These are phyloP conservation scores for Phragmatobia fuliginosa DNA, from an alignment of 2,888 invertebrate species.

Conservation along the genomic window DNA sequence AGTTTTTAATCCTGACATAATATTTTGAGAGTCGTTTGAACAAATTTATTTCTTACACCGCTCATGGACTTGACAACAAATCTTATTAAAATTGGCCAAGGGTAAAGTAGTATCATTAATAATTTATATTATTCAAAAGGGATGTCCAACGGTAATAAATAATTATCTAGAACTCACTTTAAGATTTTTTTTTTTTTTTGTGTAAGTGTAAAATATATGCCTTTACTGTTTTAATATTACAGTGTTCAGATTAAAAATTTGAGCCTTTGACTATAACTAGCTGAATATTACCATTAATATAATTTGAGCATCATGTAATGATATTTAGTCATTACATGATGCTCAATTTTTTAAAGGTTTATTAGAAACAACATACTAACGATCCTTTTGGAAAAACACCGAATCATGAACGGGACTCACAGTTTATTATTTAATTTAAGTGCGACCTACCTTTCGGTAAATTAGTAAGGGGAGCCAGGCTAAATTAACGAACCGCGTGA, in stretches of 20 bases:
- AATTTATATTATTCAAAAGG: no score
- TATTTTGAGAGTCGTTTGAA: constrained; percentile 24
- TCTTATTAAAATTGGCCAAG: neutral
- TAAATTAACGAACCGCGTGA: constrained; percentile 72
- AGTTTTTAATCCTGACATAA: constrained; percentile 51
- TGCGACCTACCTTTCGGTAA: constrained; percentile 58
- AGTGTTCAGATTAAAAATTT: no score
- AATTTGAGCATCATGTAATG: no score
- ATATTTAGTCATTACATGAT: neutral
- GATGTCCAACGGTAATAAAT: no score
- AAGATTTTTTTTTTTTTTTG: no score
- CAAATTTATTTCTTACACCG: constrained; percentile 14
- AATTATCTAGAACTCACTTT: no score
- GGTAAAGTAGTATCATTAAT: no score
- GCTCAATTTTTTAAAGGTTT: neutral
- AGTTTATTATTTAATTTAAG: constrained; percentile 62
- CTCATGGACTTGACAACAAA: constrained; percentile 8
- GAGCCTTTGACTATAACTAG: no score
- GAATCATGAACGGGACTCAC: constrained; percentile 45
- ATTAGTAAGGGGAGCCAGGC: constrained; percentile 58
- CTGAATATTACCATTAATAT: no score
- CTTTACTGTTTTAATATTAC: no score
- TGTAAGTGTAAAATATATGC: no score
- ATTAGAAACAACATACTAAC: constrained; percentile 4
- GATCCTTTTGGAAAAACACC: constrained; percentile 20